Base-by-base conservation (phyloP, 2,113 vertebrate species). In the Syrmaticus mikado region DNA sequence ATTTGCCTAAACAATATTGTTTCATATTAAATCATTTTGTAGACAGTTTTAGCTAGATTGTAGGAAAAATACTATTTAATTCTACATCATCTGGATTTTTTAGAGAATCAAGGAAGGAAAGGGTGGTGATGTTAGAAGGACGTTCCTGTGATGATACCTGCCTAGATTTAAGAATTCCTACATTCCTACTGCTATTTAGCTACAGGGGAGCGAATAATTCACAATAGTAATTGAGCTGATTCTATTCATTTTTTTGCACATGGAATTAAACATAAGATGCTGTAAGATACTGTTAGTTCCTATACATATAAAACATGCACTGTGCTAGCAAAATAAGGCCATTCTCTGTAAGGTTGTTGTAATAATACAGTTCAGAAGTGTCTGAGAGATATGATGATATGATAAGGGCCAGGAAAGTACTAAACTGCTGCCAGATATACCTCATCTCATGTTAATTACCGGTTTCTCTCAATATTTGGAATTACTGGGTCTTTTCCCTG, bases 401-500 rank as follows among this genome's bases (percentile, higher is more conserved):
- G 45, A 65, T 6, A 91, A 58, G 25, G 27, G n/a, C 21, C 53
- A 91, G 82, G 85, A 91, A 88, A 45, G 48, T 58, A 38, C 55
- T 87, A 71, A 77, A 13, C 13, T 91, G 60, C 55, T 92, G 91
- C 85, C 85, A 92, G 55, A 88, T 84, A 41, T 24, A 89, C 52
- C 61, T 94, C 57, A 85, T 83, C 62, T 88, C 61, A 65, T 57
- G 61, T 88, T 91, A 91, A 94, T 92, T 86, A 46, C 55, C 43
- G 61, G 27, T 81, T 94, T 89, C 55, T 94, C 34, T 95, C 75
- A 74, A 41, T 70, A 57, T 25, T 15, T 87, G 45, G 55, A 83
- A 65, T 87, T 88, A 52, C n/a, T 89, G 52, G n/a, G 24, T 77
- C 43, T 93, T 86, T 92, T 82, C 76, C 80, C 82, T 83, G 70